A percentile compares a stretch with the other conserved stretches of the same genome.
Evolutionary conservation across 1,140 invertebrate genomes (phyloP).

Genomic region (Drosophila murphyi): DNA sequence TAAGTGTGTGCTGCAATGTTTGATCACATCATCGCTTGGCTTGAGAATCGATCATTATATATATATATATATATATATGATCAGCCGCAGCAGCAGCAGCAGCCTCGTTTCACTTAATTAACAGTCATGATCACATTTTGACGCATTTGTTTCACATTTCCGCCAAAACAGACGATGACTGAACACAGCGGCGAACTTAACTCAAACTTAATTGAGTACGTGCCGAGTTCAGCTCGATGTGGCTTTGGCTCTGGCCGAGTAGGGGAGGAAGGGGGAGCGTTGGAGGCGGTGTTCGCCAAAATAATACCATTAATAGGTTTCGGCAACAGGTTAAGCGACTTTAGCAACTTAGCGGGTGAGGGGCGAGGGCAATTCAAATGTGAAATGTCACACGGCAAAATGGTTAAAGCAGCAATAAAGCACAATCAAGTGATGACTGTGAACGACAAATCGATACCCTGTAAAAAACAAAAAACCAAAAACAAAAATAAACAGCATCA

Average conservation of each 20-base stretch:
- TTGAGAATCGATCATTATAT: constrained; percentile 3
- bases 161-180: constrained; percentile 24
- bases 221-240: not conserved
- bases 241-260: not conserved
- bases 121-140: constrained; percentile 50
- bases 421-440: not conserved
- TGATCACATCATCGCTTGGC: constrained; percentile 18
- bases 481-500: no score
- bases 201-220: constrained; percentile 26
- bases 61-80: constrained; percentile 6
- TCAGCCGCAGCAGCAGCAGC: not conserved
- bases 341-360: constrained; percentile 22
- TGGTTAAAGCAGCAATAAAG: constrained; percentile 28
- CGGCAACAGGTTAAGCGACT: constrained; percentile 62
- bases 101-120: constrained; percentile 56
- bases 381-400: constrained; percentile 39
- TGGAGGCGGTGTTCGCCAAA: constrained; percentile 22
- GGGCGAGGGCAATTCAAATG: constrained; percentile 25
- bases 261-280: not conserved
- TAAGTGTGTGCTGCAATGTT: not conserved
- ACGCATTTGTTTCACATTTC: constrained; percentile 51
- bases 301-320: constrained; percentile 55
- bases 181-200: constrained; percentile 8
- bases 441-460: constrained; percentile 3
- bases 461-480: not conserved